phyloP scores from a whole-genome alignment of 2,797 vertebrate genomes.

The Emys orbicularis region DNA sequence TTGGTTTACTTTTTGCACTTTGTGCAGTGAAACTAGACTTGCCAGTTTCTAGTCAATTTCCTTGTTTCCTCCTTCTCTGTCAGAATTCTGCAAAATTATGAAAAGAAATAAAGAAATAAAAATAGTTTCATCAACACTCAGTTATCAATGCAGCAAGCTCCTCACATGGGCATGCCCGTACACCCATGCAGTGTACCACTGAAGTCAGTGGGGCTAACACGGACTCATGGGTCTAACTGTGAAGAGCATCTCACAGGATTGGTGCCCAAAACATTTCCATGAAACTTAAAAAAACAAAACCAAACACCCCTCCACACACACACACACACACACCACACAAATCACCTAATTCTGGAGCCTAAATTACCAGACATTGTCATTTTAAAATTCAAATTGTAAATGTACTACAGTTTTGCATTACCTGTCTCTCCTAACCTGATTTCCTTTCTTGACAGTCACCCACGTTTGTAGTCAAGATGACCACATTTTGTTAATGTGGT shows the following conservation, averaged over 20 bases:
- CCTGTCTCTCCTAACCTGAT: neutral
- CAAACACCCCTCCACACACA: no score
- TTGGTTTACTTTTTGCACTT: neutral
- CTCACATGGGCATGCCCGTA: neutral
- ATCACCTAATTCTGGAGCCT: accelerated
- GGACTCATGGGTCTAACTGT: neutral
- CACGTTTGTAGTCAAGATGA: no score
- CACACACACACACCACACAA: no score
- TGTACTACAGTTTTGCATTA: neutral
- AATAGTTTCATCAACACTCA: neutral
- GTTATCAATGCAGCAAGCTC: neutral
- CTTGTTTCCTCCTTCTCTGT: neutral
- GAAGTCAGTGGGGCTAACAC: neutral
- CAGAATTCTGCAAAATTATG: neutral
- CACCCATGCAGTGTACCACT: neutral
- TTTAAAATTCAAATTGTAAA: accelerated
- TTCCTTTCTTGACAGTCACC: neutral
- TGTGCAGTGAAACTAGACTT: neutral
- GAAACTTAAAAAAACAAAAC: neutral
- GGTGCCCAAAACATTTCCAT: neutral
- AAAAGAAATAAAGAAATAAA: neutral
- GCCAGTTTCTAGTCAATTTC: neutral
- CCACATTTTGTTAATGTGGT: neutral
- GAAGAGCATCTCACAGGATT: neutral
- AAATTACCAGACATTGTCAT: neutral